Evolutionary conservation across 2,113 vertebrate genomes (phyloP).

Genomic region (Antigone vipio): DNA sequence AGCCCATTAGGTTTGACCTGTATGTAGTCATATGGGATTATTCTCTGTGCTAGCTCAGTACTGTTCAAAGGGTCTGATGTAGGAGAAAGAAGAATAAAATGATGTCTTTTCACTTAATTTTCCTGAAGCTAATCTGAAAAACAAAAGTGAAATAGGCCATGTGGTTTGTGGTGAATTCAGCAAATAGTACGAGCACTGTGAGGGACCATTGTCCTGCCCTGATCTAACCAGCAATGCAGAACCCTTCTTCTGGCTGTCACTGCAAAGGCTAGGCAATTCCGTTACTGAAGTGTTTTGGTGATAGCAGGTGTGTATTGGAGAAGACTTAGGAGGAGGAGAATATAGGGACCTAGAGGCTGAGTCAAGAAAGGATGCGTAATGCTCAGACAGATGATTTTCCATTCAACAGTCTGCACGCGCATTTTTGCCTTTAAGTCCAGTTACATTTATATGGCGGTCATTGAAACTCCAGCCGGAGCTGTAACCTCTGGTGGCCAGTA

Average conservation of each 20-base stretch:
- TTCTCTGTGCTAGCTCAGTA: background rate
- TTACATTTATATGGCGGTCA: background rate
- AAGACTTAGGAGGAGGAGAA: background rate
- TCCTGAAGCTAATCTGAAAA: background rate
- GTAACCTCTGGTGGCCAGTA: accelerated
- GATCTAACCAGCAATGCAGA: background rate
- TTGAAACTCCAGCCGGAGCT: background rate
- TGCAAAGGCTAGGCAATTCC: background rate
- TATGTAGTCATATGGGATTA: background rate
- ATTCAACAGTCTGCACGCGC: background rate
- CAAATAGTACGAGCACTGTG: background rate
- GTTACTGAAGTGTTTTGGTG: background rate
- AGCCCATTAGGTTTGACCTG: background rate
- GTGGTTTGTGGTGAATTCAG: background rate
- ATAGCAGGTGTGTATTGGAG: background rate
- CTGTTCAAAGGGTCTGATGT: background rate
- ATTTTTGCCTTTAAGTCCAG: background rate
- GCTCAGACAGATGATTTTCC: background rate
- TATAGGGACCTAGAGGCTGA: background rate
- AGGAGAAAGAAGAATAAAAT: background rate
- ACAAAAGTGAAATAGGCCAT: background rate
- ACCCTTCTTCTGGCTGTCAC: background rate
- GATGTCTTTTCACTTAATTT: background rate
- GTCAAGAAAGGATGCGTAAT: background rate
- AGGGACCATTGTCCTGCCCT: background rate